phyloP scores from a whole-genome alignment of 2,888 invertebrate species.

The Melipona beecheii region DNA sequence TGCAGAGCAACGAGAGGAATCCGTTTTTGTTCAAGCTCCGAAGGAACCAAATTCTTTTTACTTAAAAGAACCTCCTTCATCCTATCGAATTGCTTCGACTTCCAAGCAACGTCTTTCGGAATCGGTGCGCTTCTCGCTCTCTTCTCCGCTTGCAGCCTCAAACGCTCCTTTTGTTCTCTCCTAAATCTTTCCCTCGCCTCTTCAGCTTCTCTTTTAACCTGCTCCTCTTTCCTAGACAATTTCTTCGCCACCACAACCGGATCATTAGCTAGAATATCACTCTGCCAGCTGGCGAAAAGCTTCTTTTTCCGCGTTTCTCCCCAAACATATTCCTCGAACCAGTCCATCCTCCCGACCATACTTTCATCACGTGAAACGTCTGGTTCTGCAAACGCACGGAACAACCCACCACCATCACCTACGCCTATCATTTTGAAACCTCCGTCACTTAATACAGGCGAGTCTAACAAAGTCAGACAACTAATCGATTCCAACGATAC shows the following conservation, averaged over 20 bases:
- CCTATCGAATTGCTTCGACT: slow-evolving; percentile 87
- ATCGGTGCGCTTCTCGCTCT: slow-evolving; percentile 54
- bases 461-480: slow-evolving; percentile 56
- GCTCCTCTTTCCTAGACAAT: slow-evolving; percentile 66
- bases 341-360: slow-evolving; percentile 70
- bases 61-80: slow-evolving; percentile 87
- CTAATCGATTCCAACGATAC: slow-evolving; percentile 85
- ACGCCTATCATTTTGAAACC: slow-evolving; percentile 85
- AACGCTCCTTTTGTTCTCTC: slow-evolving; percentile 68
- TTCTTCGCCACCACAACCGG: slow-evolving; percentile 66
- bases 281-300: slow-evolving; percentile 76
- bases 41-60: slow-evolving; percentile 87
- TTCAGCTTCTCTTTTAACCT: slow-evolving; percentile 86
- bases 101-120: slow-evolving; percentile 85
- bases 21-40: slow-evolving; percentile 86
- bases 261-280: slow-evolving; percentile 72
- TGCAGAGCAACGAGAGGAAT: slow-evolving; percentile 86
- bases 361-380: slow-evolving; percentile 77
- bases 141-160: slow-evolving; percentile 76
- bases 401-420: slow-evolving; percentile 83
- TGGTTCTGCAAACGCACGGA: slow-evolving; percentile 86
- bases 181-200: slow-evolving; percentile 76
- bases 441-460: neutral
- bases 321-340: slow-evolving; percentile 77
- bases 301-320: slow-evolving; percentile 75